Percentiles rank a stretch among this genome's conserved stretches.
phyloP scores from a whole-genome alignment of 92 coral and sea anemone species.

The Zoanthus solanderi region DNA sequence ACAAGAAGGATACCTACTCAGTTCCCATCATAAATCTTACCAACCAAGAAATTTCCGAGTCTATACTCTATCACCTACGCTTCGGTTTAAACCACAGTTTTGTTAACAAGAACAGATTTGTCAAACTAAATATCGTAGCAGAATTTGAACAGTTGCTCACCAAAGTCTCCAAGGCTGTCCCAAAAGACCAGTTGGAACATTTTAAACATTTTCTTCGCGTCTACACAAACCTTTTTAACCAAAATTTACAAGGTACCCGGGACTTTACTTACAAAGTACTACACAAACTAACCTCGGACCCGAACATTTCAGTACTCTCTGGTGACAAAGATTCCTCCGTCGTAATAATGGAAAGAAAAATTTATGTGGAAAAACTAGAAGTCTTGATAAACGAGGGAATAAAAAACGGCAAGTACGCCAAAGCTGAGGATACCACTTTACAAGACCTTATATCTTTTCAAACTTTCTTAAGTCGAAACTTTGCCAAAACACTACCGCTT shows the following conservation, averaged over 20 bases:
- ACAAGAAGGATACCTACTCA: slow-evolving; percentile 16
- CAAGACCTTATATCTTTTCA: slow-evolving; percentile 49
- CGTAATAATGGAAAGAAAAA: slow-evolving; percentile 41
- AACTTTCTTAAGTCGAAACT: slow-evolving; percentile 43
- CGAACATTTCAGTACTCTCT: slow-evolving; percentile 38
- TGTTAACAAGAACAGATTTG: neutral
- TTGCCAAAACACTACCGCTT: slow-evolving; percentile 40
- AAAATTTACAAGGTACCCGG: slow-evolving; percentile 4
- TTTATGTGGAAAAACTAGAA: slow-evolving; percentile 37
- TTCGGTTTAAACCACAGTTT: slow-evolving; percentile 11
- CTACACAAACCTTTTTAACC: slow-evolving; percentile 19
- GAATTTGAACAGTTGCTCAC: neutral
- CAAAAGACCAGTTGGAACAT: slow-evolving; percentile 21
- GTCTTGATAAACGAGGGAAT: slow-evolving; percentile 52
- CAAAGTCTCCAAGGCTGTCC: slow-evolving; percentile 17
- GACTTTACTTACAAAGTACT: slow-evolving; percentile 53
- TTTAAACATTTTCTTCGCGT: slow-evolving; percentile 8
- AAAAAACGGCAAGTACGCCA: slow-evolving; percentile 36
- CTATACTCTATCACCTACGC: neutral
- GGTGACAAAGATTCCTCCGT: slow-evolving; percentile 65
- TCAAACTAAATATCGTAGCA: neutral
- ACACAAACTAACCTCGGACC: slow-evolving; percentile 40
- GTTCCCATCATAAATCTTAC: slow-evolving; percentile 6
- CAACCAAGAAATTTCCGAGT: slow-evolving; percentile 15
- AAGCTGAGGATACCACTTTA: slow-evolving; percentile 44